Evolutionary conservation across 2,888 invertebrate species (phyloP).

Genomic region (Drosophila sordidapex): DNA sequence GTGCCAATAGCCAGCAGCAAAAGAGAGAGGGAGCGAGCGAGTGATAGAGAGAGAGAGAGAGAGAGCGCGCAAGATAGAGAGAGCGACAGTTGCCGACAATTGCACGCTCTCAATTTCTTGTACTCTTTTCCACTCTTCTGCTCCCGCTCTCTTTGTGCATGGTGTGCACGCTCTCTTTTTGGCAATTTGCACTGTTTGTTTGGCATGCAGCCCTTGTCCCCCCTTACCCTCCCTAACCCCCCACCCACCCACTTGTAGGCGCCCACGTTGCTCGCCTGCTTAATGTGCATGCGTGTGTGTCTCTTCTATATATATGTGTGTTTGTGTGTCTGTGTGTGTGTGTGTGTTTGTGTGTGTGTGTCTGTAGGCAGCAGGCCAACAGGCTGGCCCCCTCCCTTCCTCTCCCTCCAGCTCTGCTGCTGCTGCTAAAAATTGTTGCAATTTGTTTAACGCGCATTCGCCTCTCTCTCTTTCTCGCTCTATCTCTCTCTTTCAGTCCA

Average conservation of each 20-base stretch:
- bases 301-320: not conserved
- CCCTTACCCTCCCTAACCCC: slow-evolving; percentile 23
- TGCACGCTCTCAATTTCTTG: slow-evolving; percentile 19
- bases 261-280: slow-evolving; percentile 67
- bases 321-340: slow-evolving; percentile 8
- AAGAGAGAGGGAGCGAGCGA: slow-evolving; percentile 18
- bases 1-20: slow-evolving; percentile 22
- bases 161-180: slow-evolving; percentile 27
- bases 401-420: not conserved
- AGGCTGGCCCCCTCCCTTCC: slow-evolving; percentile 53
- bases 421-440: slow-evolving; percentile 64
- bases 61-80: slow-evolving; percentile 23
- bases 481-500: slow-evolving; percentile 2
- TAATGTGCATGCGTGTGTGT: slow-evolving; percentile 6
- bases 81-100: slow-evolving; percentile 36
- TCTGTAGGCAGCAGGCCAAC: slow-evolving; percentile 61
- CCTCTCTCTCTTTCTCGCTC: slow-evolving; percentile 25
- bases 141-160: slow-evolving; percentile 15
- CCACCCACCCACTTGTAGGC: slow-evolving; percentile 74
- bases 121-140: slow-evolving; percentile 27
- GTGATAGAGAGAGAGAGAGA: slow-evolving; percentile 16
- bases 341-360: slow-evolving; percentile 24
- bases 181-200: slow-evolving; percentile 70
- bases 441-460: slow-evolving; percentile 75
- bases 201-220: slow-evolving; percentile 55